Base-by-base conservation (phyloP, 2,888 invertebrate species). In the Drosophila neutralis region DNA sequence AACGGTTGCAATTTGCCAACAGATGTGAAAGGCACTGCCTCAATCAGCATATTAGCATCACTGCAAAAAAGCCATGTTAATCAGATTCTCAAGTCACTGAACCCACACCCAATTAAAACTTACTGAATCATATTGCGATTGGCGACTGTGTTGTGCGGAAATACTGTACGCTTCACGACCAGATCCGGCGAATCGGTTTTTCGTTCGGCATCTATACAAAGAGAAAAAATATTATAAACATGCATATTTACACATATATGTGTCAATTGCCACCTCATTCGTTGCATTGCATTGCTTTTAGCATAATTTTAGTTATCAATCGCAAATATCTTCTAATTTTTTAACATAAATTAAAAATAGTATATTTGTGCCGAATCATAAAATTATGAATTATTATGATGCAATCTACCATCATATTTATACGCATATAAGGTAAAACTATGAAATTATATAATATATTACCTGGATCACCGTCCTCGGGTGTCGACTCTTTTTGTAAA, bases 1-100 rank as follows among this genome's bases (percentile, higher is more conserved):
- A 98, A 98, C 15, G 98, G 98, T 93, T 98, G 98, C 65, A 98
- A 96, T 94, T 98, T 98, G 8, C 97, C 97, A 71, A 97, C 94
- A 53, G 96, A 95, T 54, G 97, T 96, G 93, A 98, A 98, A 38
- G 98, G 96, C 2, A 97, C 96, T 75, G 98, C 96, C 93, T 98
- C 97, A 57, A 98, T 97, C 90, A 98, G 94, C 90, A 97, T 97
- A 90, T 97, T 98, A 61, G 96, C 96, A 93, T 98, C 98, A 94
- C 98, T 98, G 38, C 13, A 62, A 54, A 24, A 54, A 61, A 58
- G 1, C 7, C 60, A 36, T 72, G 24, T 18, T 15, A 10, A 10
- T 18, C 4, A 10, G 8, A 57, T 59, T 42, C 5, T 63, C 10
- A 35, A 4, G 48, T 29, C 6, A 40, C 1, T 0, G 2, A 35